Evolutionary conservation across 2,888 invertebrate species (phyloP).

Genomic region (Zhengitettix transpicula): DNA sequence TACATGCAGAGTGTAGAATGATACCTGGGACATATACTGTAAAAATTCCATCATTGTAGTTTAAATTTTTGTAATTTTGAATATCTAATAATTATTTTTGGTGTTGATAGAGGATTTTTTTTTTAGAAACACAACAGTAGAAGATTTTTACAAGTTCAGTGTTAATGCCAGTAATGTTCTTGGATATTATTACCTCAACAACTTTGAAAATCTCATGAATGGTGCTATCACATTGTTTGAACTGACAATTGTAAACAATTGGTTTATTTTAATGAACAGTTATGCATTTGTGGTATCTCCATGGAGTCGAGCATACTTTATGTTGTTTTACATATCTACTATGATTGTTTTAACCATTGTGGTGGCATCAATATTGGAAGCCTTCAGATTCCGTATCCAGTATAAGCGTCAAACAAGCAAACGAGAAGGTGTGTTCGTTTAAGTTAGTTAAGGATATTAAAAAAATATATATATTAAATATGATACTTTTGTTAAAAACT

Average conservation of each 20-base stretch:
- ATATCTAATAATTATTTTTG: background rate
- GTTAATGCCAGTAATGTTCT: conserved; percentile 43
- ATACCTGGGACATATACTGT: no score
- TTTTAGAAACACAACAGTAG: conserved; percentile 64
- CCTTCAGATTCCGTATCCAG: conserved; percentile 74
- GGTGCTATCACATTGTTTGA: conserved; percentile 75
- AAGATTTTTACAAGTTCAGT: conserved; percentile 61
- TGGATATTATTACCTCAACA: conserved; percentile 78
- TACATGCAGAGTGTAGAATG: background rate
- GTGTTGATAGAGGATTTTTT: background rate
- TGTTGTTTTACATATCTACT: conserved; percentile 73
- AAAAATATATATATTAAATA: background rate
- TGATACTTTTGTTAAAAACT: conserved; percentile 1
- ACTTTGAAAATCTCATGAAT: conserved; percentile 60
- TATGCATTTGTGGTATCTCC: conserved; percentile 52
- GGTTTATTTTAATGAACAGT: conserved; percentile 85
- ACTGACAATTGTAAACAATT: conserved; percentile 80
- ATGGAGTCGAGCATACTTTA: conserved; percentile 69
- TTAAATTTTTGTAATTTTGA: no score
- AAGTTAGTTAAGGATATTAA: background rate
- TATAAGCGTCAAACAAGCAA: conserved; percentile 68
- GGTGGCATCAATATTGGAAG: conserved; percentile 75
- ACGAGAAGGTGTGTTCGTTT: conserved; percentile 40
- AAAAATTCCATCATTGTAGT: no score
- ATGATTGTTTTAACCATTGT: conserved; percentile 86